phyloP scores from a whole-genome alignment of 2,888 invertebrate species.

The Petrolisthes cinctipes region DNA sequence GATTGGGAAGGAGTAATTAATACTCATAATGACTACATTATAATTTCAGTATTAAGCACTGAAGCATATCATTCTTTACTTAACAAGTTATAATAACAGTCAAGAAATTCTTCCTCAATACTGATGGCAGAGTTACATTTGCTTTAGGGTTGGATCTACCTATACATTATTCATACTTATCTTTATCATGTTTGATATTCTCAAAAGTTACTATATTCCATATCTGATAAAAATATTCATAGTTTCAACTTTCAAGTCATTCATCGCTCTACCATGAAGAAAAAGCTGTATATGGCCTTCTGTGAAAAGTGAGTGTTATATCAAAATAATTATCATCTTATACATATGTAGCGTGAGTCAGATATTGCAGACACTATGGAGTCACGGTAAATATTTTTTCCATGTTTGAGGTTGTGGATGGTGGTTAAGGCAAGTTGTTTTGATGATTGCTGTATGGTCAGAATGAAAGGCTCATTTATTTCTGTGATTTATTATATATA shows the following conservation, averaged over 20 bases:
- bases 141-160: no score
- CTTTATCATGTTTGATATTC: no score
- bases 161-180: no score
- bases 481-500: conserved; percentile 4
- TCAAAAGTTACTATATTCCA: no score
- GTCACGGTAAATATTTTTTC: not conserved
- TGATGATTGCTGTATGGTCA: not conserved
- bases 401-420: not conserved
- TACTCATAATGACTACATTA: no score
- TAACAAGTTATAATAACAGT: no score
- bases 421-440: not conserved
- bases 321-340: conserved; percentile 45
- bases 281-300: conserved; percentile 50
- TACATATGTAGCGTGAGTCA: conserved; percentile 41
- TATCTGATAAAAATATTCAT: not conserved
- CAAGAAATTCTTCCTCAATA: no score
- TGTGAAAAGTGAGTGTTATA: conserved; percentile 48
- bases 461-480: not conserved
- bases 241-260: not conserved
- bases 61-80: no score
- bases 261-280: not conserved
- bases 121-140: no score
- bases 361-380: not conserved
- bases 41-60: no score
- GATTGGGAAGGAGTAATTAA: no score